phyloP scores from a whole-genome alignment of 2,888 invertebrate species.

The Patella depressa region DNA sequence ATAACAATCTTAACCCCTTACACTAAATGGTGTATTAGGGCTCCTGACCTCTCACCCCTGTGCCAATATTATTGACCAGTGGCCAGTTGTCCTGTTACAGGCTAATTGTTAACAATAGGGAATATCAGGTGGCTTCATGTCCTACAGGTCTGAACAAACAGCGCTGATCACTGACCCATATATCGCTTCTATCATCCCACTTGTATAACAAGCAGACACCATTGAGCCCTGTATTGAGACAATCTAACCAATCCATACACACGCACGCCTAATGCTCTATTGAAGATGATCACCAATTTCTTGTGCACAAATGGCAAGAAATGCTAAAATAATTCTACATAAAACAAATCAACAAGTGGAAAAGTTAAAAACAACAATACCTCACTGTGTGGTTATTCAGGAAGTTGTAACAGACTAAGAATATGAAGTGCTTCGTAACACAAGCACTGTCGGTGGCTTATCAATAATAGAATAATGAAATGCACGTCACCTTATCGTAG shows the following conservation, averaged over 20 bases:
- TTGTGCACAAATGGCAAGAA: slow-evolving; percentile 1
- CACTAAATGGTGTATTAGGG: no score
- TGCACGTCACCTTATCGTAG: slow-evolving; percentile 27
- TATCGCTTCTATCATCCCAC: slow-evolving; percentile 11
- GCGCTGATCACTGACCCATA: slow-evolving; percentile 8
- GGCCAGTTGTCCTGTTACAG: background rate
- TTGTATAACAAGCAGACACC: slow-evolving; percentile 10
- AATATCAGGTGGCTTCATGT: slow-evolving; percentile 8
- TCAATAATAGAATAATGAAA: slow-evolving; percentile 27
- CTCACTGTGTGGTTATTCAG: background rate
- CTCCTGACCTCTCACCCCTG: background rate
- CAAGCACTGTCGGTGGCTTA: slow-evolving; percentile 14
- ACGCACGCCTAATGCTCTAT: slow-evolving; percentile 6
- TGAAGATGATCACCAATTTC: slow-evolving; percentile 8
- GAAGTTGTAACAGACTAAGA: slow-evolving; percentile 7
- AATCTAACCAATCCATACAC: slow-evolving; percentile 13
- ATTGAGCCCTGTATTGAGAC: slow-evolving; percentile 10
- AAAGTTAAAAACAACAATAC: slow-evolving; percentile 10
- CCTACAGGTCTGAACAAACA: slow-evolving; percentile 4
- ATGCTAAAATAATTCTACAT: slow-evolving; percentile 10
- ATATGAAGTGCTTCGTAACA: slow-evolving; percentile 11
- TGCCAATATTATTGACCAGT: slow-evolving; percentile 1
- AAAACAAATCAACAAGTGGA: slow-evolving; percentile 8
- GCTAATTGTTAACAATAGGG: slow-evolving; percentile 5
- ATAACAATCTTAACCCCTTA: no score